Evolutionary conservation across 2,888 invertebrate species (phyloP), one percentile per base, ranked within the genome.

Genomic region (Tricholauxania praeusta): DNA sequence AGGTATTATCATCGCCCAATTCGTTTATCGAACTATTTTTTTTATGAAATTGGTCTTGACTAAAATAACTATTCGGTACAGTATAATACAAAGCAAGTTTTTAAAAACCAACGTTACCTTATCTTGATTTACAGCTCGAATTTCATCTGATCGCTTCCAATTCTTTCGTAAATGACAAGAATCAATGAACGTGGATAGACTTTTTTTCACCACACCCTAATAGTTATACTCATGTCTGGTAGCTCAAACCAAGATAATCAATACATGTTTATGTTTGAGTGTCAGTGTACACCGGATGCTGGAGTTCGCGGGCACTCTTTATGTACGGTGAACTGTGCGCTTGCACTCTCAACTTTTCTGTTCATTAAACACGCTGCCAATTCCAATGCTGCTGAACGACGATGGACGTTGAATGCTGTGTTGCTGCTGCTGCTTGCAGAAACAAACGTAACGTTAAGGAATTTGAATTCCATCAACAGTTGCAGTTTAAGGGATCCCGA

Each of bases 331-430:
- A 66, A 53, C 51, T 52, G 52, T n/a, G 28, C 66, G 52, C n/a
- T 52, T 66, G 57, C 67, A 57, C 57, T 67, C n/a, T 67, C 67
- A 67, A 67, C 67, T 67, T 67, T 67, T 53, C 67, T 57, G 67
- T 67, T 67, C 66, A 66, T 66, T 66, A 66, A 68, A 52, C 48
- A 68, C 57, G 68, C 32, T 52, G 57, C 57, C 14, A 3, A 28
- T 52, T 49, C 57, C 14, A 3, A 28, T 22, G 22, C 22, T 22
- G 22, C 28, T 4, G 17, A 17, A 15, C 15, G 39, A 15, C 2
- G 55, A 52, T 15, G n/a, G 47, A 62, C 39, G 12, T 48, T 14
- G 8, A 22, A 28, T n/a, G 48, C 15, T 47, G 60, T 49, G 60
- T 15, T 53, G 53, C 52, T 39, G 59, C 2, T 28, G 59, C 19